A percentile compares a stretch with the other conserved stretches of the same genome.
phyloP scores from a whole-genome alignment of 2,888 invertebrate species.

The Malachius bipustulatus region DNA sequence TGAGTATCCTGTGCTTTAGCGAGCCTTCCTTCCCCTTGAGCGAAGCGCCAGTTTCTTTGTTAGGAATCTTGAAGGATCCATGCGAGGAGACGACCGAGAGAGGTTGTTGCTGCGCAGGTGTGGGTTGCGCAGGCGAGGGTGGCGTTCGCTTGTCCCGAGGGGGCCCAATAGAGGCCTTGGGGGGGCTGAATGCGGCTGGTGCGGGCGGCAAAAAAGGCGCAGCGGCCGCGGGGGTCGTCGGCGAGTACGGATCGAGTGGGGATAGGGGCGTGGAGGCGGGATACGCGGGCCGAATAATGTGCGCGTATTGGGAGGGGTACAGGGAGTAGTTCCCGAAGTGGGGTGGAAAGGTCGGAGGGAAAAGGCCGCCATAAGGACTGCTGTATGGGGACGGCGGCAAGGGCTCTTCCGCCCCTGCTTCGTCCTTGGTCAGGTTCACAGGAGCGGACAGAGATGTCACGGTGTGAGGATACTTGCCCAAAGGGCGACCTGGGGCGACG shows the following conservation, averaged over 20 bases:
- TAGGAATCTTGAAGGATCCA: slow-evolving; percentile 39
- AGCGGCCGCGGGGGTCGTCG: slow-evolving; percentile 35
- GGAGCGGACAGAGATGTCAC: slow-evolving; percentile 28
- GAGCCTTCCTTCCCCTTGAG: slow-evolving; percentile 43
- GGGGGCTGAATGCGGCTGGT: slow-evolving; percentile 29
- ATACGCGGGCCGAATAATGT: slow-evolving; percentile 32
- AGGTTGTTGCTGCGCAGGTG: slow-evolving; percentile 14
- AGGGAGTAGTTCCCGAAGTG: slow-evolving; percentile 25
- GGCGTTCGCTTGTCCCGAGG: slow-evolving; percentile 26
- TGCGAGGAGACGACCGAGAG: slow-evolving; percentile 22
- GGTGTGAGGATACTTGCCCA: slow-evolving; percentile 34
- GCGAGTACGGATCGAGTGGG: slow-evolving; percentile 33
- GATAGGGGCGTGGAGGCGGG: slow-evolving; percentile 33
- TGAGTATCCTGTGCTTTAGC: slow-evolving; percentile 48
- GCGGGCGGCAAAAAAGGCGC: slow-evolving; percentile 32
- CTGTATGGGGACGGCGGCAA: no score
- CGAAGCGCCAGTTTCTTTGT: slow-evolving; percentile 16
- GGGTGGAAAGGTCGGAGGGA: slow-evolving; percentile 20
- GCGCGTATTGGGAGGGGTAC: slow-evolving; percentile 28
- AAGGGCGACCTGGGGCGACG: slow-evolving; percentile 27
- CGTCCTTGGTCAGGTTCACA: slow-evolving; percentile 36
- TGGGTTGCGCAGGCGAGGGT: slow-evolving; percentile 35
- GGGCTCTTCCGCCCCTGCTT: slow-evolving; percentile 26
- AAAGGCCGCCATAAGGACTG: slow-evolving; percentile 29
- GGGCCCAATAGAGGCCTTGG: slow-evolving; percentile 24